Evolutionary conservation across 2,113 vertebrate species (phyloP).

Genomic region (Ciconia maguari): DNA sequence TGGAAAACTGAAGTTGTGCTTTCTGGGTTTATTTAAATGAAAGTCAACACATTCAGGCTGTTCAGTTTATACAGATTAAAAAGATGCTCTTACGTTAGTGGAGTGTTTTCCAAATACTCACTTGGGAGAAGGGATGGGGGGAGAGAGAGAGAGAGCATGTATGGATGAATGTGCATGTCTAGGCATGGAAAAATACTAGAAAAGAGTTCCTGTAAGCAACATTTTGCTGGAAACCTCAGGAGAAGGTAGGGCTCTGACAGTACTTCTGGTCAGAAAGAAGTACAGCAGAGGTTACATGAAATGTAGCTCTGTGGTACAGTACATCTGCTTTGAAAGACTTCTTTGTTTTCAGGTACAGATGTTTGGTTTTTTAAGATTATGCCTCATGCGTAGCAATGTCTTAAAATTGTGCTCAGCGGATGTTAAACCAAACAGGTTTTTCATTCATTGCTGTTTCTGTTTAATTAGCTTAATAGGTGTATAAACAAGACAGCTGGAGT

Average conservation of each 20-base stretch:
- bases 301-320: constrained; percentile 24
- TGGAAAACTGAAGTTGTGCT: neutral
- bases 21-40: constrained; percentile 28
- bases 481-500: neutral
- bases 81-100: constrained; percentile 41
- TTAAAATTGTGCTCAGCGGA: neutral
- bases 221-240: constrained; percentile 28
- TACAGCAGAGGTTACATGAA: constrained; percentile 51
- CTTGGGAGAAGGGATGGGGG: neutral
- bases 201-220: neutral
- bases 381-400: neutral
- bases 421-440: constrained; percentile 51
- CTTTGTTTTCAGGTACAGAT: constrained; percentile 70
- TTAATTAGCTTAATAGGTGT: neutral
- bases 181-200: constrained; percentile 59
- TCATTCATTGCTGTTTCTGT: constrained; percentile 26
- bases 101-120: constrained; percentile 27
- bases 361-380: constrained; percentile 37
- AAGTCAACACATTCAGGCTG: neutral
- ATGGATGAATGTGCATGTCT: neutral
- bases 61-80: constrained; percentile 8
- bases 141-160: neutral
- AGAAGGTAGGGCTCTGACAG: constrained; percentile 52
- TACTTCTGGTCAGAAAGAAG: constrained; percentile 5
- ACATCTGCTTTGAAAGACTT: constrained; percentile 66